Conservation (phyloP, 1,140 invertebrate genomes). For the Rhyacophila brunnea region DNA sequence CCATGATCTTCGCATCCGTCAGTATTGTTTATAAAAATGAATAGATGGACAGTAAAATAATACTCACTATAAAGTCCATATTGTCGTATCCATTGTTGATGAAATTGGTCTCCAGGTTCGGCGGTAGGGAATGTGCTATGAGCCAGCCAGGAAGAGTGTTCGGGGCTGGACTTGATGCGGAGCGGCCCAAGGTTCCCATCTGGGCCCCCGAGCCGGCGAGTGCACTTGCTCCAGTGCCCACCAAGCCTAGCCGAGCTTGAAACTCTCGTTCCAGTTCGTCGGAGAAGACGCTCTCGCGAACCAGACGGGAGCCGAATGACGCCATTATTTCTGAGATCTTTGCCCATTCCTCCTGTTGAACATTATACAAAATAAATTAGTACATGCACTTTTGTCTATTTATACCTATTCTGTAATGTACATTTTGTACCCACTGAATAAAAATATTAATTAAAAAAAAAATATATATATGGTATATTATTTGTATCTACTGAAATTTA, state of each 20-base stretch:
- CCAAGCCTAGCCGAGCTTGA: conserved; percentile 65
- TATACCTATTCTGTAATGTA: too few relatives aligned
- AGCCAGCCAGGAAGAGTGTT: conserved; percentile 76
- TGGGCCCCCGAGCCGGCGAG: conserved; percentile 27
- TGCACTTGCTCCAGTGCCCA: conserved; percentile 47
- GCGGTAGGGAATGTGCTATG: conserved; percentile 65
- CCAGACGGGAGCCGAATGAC: conserved; percentile 79
- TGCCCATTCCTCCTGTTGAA: conserved; percentile 84
- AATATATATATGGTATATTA: too few relatives aligned
- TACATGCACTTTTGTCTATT: too few relatives aligned
- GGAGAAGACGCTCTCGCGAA: conserved; percentile 79
- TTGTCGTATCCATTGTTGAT: conserved; percentile 89
- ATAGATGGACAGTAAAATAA: neutral
- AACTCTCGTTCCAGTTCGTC: conserved; percentile 82
- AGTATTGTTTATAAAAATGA: too few relatives aligned
- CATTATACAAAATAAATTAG: too few relatives aligned
- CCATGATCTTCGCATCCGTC: too few relatives aligned
- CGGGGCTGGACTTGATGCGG: conserved; percentile 26
- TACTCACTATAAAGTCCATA: conserved; percentile 87
- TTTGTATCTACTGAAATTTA: too few relatives aligned
- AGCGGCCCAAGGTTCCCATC: conserved; percentile 36
- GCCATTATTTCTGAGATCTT: conserved; percentile 94
- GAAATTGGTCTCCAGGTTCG: conserved; percentile 82
- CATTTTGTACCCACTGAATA: too few relatives aligned
- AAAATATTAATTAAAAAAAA: too few relatives aligned